Evolutionary conservation across 2,888 invertebrate species (phyloP).

Genomic region (Dastarcus helophoroides): DNA sequence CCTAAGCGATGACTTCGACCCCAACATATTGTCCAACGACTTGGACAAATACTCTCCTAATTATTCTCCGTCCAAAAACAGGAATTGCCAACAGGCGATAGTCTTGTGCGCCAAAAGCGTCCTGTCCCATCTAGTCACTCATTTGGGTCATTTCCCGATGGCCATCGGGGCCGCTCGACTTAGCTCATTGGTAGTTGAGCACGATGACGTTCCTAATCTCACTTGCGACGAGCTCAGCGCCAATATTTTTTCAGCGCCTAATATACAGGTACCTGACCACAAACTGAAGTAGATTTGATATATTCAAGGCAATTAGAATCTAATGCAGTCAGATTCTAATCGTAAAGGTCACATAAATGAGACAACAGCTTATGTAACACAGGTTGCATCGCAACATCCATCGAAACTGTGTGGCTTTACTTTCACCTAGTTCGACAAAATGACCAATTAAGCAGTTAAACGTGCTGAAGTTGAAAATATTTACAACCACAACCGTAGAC

Average conservation of each 20-base stretch:
- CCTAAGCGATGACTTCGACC: slow-evolving; percentile 58
- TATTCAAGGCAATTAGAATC: too few relatives aligned
- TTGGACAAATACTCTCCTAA: slow-evolving; percentile 40
- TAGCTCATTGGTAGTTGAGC: slow-evolving; percentile 82
- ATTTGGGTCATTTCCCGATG: slow-evolving; percentile 90
- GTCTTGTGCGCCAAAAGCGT: slow-evolving; percentile 45
- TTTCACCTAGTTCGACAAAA: too few relatives aligned
- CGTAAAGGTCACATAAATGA: too few relatives aligned
- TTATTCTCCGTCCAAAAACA: slow-evolving; percentile 40
- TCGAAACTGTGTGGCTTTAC: too few relatives aligned
- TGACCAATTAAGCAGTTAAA: too few relatives aligned
- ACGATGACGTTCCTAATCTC: slow-evolving; percentile 73
- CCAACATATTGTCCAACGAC: slow-evolving; percentile 60
- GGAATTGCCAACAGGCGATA: slow-evolving; percentile 44
- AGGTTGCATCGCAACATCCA: too few relatives aligned
- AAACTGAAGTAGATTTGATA: too few relatives aligned
- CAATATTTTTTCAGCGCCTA: slow-evolving; percentile 72
- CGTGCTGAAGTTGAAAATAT: too few relatives aligned
- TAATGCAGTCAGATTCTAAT: too few relatives aligned
- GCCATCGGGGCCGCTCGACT: slow-evolving; percentile 79
- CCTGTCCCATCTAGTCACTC: slow-evolving; percentile 79
- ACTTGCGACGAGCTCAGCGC: slow-evolving; percentile 65
- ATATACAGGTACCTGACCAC: slow-evolving; percentile 56
- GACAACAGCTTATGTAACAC: too few relatives aligned
- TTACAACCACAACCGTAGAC: too few relatives aligned